These are phyloP conservation scores for Neopipo cinnamomea DNA, from an alignment of 2,113 vertebrate species.

Conservation along the genomic window DNA sequence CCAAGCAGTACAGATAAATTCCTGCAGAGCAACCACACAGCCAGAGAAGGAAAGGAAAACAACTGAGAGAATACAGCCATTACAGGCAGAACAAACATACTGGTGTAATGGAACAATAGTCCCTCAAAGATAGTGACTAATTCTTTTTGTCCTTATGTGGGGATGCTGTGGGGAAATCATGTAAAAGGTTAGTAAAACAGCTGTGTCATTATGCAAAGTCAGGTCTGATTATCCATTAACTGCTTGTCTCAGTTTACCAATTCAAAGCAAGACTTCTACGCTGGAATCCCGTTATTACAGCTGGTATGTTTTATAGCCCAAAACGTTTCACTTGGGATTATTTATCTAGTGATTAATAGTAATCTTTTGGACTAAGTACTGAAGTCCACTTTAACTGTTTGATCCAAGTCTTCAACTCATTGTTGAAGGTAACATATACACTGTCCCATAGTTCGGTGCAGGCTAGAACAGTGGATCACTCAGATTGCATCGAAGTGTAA, in stretches of 20 bases:
- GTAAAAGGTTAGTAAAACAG: background rate
- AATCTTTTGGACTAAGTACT: background rate
- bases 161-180: background rate
- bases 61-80: background rate
- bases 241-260: background rate
- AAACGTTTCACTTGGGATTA: background rate
- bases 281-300: background rate
- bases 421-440: accelerated
- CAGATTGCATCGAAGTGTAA: accelerated
- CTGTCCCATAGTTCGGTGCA: accelerated
- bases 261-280: background rate
- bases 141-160: background rate
- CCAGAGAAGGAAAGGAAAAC: constrained; percentile 26
- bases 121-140: accelerated
- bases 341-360: background rate
- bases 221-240: background rate
- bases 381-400: accelerated
- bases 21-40: background rate
- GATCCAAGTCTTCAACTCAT: background rate
- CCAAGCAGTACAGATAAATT: background rate
- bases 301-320: accelerated
- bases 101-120: background rate
- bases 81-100: background rate
- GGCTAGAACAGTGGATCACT: accelerated
- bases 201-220: background rate